Evolutionary conservation across 2,113 vertebrate genomes (phyloP), one percentile per base, ranked within the genome.

Genomic region (Mystacornis crossleyi): DNA sequence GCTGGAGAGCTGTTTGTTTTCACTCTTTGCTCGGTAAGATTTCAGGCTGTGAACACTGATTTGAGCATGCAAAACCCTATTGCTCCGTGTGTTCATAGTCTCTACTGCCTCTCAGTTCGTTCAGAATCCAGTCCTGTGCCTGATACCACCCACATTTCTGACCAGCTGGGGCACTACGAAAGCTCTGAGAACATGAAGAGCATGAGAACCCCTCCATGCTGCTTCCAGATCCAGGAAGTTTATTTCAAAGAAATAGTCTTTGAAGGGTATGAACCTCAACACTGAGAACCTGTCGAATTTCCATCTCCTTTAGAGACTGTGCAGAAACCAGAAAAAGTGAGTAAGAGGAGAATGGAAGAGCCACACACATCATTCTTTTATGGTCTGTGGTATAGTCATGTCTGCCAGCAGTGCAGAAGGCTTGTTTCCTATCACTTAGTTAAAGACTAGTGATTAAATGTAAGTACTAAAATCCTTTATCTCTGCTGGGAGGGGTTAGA

Each of bases 81-180:
- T 89, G 36, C 34, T 83, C 29, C 33, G 2, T 33, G 3, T 48
- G 12, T 51, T 82, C 38, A 23, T 79, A 84, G 88, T 83, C 71
- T 94, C 69, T 62, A 54, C 62, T 96, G 86, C 92, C 91, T 55
- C 92, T 96, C 90, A 91, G 83, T 96, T 94, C 67, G 86, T 86
- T 91, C 98, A 98, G 98, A 96, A 96, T 86, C 98, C 98, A 96
- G 93, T 98, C 90, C 58, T 98, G 90, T 98, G 97, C 95, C 97
- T 95, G 92, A 86, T 93, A 96, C 97, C 97, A 84, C 92, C 94
- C 92, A 97, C 91, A 73, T 86, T 80, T 96, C 97, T 96, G 98
- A 98, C 79, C 96, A 98, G 42, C 91, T 98, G 80, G 87, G 55
- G 90, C 95, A 85, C 96, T 95, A 90, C 96, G 97, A 98, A 98